Evolutionary conservation across 2,797 vertebrate genomes (phyloP).

Genomic region (Psittacula derbiana): DNA sequence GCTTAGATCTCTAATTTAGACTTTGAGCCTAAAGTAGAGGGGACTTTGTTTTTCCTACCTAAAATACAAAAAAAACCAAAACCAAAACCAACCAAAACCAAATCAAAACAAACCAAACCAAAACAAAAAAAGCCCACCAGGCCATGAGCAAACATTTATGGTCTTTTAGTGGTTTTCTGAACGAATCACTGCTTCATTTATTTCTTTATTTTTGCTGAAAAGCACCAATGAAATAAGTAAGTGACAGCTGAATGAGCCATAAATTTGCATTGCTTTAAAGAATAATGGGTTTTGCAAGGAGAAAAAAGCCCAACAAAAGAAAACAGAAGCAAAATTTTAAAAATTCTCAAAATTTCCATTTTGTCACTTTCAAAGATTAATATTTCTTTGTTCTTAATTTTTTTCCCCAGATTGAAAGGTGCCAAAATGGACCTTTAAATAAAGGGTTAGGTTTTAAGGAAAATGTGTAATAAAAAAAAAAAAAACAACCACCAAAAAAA

Average conservation of each 20-base stretch:
- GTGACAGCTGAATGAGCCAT: background rate
- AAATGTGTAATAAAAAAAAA: background rate
- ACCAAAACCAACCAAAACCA: too few relatives aligned
- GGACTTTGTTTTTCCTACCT: background rate
- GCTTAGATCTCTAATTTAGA: background rate
- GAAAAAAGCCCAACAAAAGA: rapidly evolving
- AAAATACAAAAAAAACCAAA: background rate
- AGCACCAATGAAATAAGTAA: background rate
- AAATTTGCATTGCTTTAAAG: background rate
- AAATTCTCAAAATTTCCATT: background rate
- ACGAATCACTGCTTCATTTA: background rate
- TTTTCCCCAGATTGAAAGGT: background rate
- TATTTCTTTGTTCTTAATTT: background rate
- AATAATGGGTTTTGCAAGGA: background rate
- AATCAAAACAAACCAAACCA: too few relatives aligned
- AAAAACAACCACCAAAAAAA: too few relatives aligned
- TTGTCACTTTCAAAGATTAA: background rate
- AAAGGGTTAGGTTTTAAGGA: background rate
- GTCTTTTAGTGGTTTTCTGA: background rate
- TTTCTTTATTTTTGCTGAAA: background rate
- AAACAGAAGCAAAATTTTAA: background rate
- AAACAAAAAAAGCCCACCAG: background rate
- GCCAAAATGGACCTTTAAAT: background rate
- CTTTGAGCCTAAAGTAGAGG: background rate
- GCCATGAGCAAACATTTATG: background rate